Percentiles rank a stretch among this genome's conserved stretches.
Conservation (phyloP, 2,113 vertebrate species). For the Podilymbus podiceps region DNA sequence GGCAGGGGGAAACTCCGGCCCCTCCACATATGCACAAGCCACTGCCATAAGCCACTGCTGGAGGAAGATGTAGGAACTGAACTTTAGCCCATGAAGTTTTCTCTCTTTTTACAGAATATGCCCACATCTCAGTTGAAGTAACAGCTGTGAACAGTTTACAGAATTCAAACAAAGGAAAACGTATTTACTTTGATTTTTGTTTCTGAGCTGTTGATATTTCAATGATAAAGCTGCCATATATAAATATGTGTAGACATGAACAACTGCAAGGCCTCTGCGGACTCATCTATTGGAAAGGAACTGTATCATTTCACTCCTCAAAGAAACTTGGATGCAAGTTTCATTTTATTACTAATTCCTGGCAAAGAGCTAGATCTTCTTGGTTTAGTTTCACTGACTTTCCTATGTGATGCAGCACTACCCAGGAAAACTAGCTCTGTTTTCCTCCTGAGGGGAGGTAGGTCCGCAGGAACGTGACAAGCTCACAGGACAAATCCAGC, state of each 20-base stretch:
- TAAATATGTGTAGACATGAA: neutral
- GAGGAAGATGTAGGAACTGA: neutral
- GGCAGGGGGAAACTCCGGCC: neutral
- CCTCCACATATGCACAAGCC: neutral
- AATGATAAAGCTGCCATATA: constrained; percentile 2
- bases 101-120: neutral
- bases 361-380: neutral
- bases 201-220: constrained; percentile 15
- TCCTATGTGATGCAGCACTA: neutral
- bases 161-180: neutral
- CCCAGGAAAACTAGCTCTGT: neutral
- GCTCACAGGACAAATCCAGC: neutral
- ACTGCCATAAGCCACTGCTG: neutral
- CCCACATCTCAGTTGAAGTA: neutral
- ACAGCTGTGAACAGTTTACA: constrained; percentile 30
- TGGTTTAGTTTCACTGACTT: neutral
- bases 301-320: neutral
- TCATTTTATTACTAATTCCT: neutral
- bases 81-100: neutral
- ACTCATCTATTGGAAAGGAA: neutral
- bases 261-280: neutral
- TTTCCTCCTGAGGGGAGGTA: neutral
- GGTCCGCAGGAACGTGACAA: neutral
- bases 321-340: constrained; percentile 3
- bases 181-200: neutral